Evolutionary conservation across 1,140 invertebrate species (phyloP).

Genomic region (Zaprionus kolodkinae): DNA sequence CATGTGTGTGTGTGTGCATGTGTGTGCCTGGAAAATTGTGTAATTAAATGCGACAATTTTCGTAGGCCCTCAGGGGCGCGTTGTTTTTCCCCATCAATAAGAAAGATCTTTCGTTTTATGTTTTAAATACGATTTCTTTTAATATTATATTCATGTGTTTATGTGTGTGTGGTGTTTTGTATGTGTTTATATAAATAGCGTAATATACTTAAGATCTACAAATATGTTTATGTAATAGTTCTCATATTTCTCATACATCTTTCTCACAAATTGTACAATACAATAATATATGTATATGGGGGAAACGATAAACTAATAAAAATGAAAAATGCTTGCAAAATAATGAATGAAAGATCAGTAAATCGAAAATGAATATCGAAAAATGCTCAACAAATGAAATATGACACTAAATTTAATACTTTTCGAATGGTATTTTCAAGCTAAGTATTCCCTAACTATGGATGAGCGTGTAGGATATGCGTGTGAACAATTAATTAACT

Average conservation of each 20-base stretch:
- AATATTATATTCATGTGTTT: slow-evolving; percentile 64
- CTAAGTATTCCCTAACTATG: slow-evolving; percentile 12
- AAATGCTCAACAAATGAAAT: slow-evolving; percentile 58
- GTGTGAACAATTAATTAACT: slow-evolving; percentile 66
- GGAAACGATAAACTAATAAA: slow-evolving; percentile 29
- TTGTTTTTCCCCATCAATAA: slow-evolving; percentile 12
- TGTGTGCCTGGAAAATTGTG: slow-evolving; percentile 35
- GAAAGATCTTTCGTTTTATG: slow-evolving; percentile 40
- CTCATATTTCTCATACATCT: neutral
- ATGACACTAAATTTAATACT: slow-evolving; percentile 84
- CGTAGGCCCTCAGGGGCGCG: slow-evolving; percentile 36
- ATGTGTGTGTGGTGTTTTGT: slow-evolving; percentile 34
- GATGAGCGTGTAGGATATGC: slow-evolving; percentile 29
- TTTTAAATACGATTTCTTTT: slow-evolving; percentile 76
- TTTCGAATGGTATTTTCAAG: slow-evolving; percentile 59
- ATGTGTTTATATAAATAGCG: slow-evolving; percentile 67
- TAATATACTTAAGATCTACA: slow-evolving; percentile 65
- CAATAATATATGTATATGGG: slow-evolving; percentile 14
- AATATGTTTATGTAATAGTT: slow-evolving; percentile 49
- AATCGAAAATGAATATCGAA: slow-evolving; percentile 16
- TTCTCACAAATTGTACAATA: slow-evolving; percentile 36
- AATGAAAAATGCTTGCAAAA: slow-evolving; percentile 31
- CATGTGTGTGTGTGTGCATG: slow-evolving; percentile 6
- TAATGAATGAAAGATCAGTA: slow-evolving; percentile 25
- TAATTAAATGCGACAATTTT: slow-evolving; percentile 83